Base-by-base conservation (phyloP, 2,797 vertebrate species). In the Ctenopoma multispine region DNA sequence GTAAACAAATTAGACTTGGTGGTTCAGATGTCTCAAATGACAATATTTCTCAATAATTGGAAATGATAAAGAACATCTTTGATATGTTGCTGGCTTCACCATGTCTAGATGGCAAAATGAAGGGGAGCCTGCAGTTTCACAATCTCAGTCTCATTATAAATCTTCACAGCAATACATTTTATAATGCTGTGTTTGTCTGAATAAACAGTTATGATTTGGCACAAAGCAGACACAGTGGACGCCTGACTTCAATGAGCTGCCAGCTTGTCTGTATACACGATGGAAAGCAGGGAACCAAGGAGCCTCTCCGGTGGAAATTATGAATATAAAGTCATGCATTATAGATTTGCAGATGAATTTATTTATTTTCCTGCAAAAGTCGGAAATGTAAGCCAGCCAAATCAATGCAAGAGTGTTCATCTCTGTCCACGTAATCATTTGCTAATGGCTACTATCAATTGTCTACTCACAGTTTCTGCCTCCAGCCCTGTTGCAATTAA, bases 381-480 rank as follows among this genome's bases (percentile, higher is more conserved):
- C 84, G 91, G 92, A 95, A 95, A 94, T 94, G 91, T 93, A 92
- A 88, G 87, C 90, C 80, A 54, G 88, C 84, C 84, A 81, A 91
- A 95, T 95, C 94, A 89, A 95, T 95, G 92, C 80, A 63, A 84
- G 89, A 87, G 91, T 93, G 92, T 94, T 94, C 92, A 93, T 95
- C 92, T 92, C 92, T 93, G 93, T 94, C 93, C 83, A 88, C 86
- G 91, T 94, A 94, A 95, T 94, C 93, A 94, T 95, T 93, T 84
- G 89, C 93, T 95, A 95, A 95, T 95, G 93, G 92, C 92, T 80
- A 90, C 92, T 93, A 95, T 95, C 94, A 95, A 94, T 95, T 95
- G 91, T 92, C 84, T 82, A 90, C 90, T 84, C 80, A 85, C 79
- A 63, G 92, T 82, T 77, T 77, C 81, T 70, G 78, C 88, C 90